phyloP scores from a whole-genome alignment of 1,140 invertebrate species.

The Neelides sp. region DNA sequence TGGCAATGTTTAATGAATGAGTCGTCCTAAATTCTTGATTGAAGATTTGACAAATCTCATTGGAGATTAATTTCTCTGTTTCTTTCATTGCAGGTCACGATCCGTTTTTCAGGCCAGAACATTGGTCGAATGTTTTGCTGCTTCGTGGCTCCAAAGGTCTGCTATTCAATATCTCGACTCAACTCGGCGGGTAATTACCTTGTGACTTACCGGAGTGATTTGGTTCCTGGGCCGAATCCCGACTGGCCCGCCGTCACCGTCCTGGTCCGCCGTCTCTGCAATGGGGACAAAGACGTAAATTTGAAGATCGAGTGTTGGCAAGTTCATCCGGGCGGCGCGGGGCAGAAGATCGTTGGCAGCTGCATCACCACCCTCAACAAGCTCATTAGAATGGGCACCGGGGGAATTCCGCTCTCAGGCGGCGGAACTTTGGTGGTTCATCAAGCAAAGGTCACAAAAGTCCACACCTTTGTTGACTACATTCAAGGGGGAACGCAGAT shows the following conservation, averaged over 20 bases:
- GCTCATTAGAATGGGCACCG: constrained; percentile 32
- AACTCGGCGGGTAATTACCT: constrained; percentile 39
- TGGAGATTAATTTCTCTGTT: constrained; percentile 31
- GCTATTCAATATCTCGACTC: constrained; percentile 42
- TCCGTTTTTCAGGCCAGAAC: constrained; percentile 17
- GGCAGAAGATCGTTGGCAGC: constrained; percentile 40
- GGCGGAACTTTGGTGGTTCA: too few species aligned
- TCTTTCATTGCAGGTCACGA: constrained; percentile 5
- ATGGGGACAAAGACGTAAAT: constrained; percentile 46
- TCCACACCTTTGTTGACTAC: constrained; percentile 47
- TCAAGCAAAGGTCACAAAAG: constrained; percentile 34
- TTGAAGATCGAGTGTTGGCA: constrained; percentile 37
- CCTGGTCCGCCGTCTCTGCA: constrained; percentile 33
- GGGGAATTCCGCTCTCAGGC: constrained; percentile 28
- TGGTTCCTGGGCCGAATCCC: constrained; percentile 16
- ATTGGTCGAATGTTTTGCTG: constrained; percentile 17
- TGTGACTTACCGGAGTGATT: constrained; percentile 35
- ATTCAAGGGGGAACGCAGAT: constrained; percentile 44
- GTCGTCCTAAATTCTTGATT: too few species aligned
- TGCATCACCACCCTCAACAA: constrained; percentile 36
- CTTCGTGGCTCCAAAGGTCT: constrained; percentile 31
- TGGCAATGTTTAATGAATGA: constrained; percentile 35
- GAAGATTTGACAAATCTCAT: too few species aligned
- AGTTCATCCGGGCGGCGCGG: constrained; percentile 35
- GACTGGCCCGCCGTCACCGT: constrained; percentile 20